Evolutionary conservation across 2,113 vertebrate species (phyloP).

Genomic region (Argyrosomus japonicus): DNA sequence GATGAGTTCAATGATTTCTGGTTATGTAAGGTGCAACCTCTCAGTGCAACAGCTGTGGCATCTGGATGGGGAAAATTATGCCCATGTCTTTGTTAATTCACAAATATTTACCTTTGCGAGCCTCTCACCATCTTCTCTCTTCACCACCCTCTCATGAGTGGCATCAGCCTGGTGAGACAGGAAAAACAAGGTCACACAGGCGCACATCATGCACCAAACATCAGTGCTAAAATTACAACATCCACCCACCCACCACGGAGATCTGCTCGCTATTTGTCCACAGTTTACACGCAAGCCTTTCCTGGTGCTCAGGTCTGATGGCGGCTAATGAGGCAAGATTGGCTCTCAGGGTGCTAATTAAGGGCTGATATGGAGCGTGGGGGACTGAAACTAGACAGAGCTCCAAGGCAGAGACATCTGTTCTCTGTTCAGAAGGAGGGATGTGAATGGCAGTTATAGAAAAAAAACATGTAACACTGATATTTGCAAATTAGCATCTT

Average conservation of each 20-base stretch:
- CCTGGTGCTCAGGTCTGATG: slow-evolving; percentile 34
- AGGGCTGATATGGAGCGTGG: slow-evolving; percentile 16
- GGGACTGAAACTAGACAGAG: slow-evolving; percentile 34
- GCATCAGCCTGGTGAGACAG: slow-evolving; percentile 87
- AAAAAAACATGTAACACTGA: slow-evolving; percentile 17
- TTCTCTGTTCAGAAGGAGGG: slow-evolving; percentile 18
- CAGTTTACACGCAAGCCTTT: slow-evolving; percentile 27
- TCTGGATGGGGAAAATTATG: neutral
- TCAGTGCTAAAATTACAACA: neutral
- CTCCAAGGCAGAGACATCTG: slow-evolving; percentile 46
- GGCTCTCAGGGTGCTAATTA: slow-evolving; percentile 50
- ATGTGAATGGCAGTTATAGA: slow-evolving; percentile 13
- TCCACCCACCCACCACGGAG: neutral
- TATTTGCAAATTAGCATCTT: slow-evolving; percentile 34
- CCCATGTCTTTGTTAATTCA: neutral
- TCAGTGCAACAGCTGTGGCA: neutral
- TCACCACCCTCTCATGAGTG: slow-evolving; percentile 91
- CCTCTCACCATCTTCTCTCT: slow-evolving; percentile 92
- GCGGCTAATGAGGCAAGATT: slow-evolving; percentile 38
- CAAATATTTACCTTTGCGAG: slow-evolving; percentile 89
- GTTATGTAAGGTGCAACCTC: neutral
- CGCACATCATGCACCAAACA: neutral
- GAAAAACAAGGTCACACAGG: slow-evolving; percentile 19
- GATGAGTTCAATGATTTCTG: neutral
- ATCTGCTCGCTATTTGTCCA: slow-evolving; percentile 24